Base-by-base conservation (phyloP, 2,113 vertebrate genomes). In the Ciconia boyciana region DNA sequence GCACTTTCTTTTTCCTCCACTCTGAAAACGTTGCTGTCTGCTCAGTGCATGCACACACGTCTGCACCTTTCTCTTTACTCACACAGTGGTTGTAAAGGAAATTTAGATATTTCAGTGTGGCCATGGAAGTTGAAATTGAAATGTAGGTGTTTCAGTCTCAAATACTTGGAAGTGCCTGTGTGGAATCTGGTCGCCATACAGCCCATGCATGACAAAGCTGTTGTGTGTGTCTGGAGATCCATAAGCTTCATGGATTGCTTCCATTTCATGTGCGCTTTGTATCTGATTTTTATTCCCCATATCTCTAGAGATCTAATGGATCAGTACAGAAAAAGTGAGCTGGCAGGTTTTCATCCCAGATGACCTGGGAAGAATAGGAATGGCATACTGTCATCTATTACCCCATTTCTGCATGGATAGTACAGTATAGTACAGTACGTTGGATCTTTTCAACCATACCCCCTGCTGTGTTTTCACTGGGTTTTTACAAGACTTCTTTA, bases 31-130 rank as follows among this genome's bases (percentile, higher is more conserved):
- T 68, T 94, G 16, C n/a, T 79, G 41, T 76, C 46, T 16, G 17
- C 26, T 83, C 49, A 48, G 13, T 49, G 21, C 1, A 11, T 19
- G 6, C 26, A 20, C 11, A 15, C 32, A 8, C 0, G 0, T 86
- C 64, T 90, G 54, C 61, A 68, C 11, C 60, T 82, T 44, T 71
- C 4, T 71, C 77, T 79, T 64, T 61, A 21, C 20, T 71, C 32
- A 58, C 5, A 32, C n/a, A 39, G 41, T 41, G 44, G 21, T 10
- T 84, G 51, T 48, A 91, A 83, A 85, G 31, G 31, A 57, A 51
- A 64, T 25, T 3, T 46, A 34, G n/a, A 0, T 32, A 28, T 68
- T 87, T 89, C 2, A 1, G 5, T 66, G n/a, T 93, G 17, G 58
- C 77, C 89, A 57, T 28, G 57, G 22, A 57, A 71, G 34, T 43